Evolutionary conservation across 2,888 invertebrate species (phyloP), one percentile per base, ranked within the genome.

Genomic region (Acrocera orbiculus): DNA sequence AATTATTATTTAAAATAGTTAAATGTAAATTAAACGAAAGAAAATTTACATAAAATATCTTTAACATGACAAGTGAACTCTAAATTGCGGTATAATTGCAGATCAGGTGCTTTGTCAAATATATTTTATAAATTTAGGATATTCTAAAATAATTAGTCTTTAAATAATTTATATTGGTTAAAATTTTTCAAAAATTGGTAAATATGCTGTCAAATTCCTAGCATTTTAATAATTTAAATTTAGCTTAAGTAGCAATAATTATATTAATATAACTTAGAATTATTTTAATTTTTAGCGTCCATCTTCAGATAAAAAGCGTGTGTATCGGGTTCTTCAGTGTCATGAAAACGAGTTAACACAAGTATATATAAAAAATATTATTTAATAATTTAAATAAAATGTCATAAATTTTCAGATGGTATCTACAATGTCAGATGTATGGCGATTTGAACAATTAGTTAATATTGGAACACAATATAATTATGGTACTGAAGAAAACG

Each of bases 391-490:
- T 17, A 30, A 14, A 25, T 30, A 34, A 26, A 10, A 16, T 23
- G 22, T 26, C 30, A 4, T 24, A 27, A 17, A 30, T 35, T 53
- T 58, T 37, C 47, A 70, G 67, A 85, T 86, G 83, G 89, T 98
- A 32, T 96, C 96, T 4, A 95, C 95, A 5, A 82, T 98, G 78
- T 95, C 93, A n/a, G 98, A 99, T 63, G 98, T 96, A 26, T 99
- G 98, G 98, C 90, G 92, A 57, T 96, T 98, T 61, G 95, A 96
- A 61, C 77, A 96, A 73, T 65, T 95, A 49, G 85, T 96, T 39
- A 93, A 92, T 56, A 90, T 95, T 56, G 93, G 93, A 36, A 89
- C 92, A 40, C 86, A 86, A 55, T 95, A 93, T 60, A 92, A 82
- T 55, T 95, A 96, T 59, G 89, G 90, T 29, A 81, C 83, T 50